Percentiles rank a stretch among this genome's conserved stretches.
Evolutionary conservation across 2,797 vertebrate species (phyloP).

Genomic region (Hylomyscus alleni): DNA sequence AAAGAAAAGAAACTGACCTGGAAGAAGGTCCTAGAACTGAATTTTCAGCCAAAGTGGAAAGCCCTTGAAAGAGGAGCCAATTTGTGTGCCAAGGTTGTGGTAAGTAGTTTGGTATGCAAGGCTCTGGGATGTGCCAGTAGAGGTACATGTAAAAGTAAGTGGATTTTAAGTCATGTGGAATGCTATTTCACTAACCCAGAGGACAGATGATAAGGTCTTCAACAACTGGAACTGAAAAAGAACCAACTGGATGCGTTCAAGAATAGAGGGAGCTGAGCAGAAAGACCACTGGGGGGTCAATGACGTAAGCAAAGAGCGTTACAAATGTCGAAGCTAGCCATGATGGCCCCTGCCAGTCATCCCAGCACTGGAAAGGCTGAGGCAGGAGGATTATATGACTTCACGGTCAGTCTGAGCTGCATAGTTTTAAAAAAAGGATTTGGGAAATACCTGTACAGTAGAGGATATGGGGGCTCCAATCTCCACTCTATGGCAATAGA

Average conservation of each 20-base stretch:
- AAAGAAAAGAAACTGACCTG: constrained; percentile 15
- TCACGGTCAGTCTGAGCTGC: not conserved
- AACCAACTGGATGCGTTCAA: not conserved
- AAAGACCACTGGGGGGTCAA: not conserved
- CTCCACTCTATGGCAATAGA: not conserved
- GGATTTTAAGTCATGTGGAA: not conserved
- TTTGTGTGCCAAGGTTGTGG: not conserved
- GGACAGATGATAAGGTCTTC: not conserved
- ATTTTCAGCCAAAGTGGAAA: constrained; percentile 36
- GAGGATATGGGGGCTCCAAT: not conserved
- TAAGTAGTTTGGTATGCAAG: not conserved
- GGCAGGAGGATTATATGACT: not conserved
- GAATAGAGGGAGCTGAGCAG: not conserved
- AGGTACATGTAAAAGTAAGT: not conserved
- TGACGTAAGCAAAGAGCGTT: constrained; percentile 8
- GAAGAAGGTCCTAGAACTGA: constrained; percentile 25
- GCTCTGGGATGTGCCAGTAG: not conserved
- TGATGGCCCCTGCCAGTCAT: not conserved
- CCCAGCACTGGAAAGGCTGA: not conserved
- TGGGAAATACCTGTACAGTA: not conserved
- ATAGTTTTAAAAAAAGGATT: not conserved
- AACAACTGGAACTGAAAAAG: not conserved
- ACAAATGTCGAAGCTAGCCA: not conserved
- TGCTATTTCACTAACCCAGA: constrained; percentile 12
- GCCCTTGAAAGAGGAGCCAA: not conserved